These are phyloP conservation scores for Diplolepis rosae DNA, from an alignment of 2,888 invertebrate species.

Conservation along the genomic window DNA sequence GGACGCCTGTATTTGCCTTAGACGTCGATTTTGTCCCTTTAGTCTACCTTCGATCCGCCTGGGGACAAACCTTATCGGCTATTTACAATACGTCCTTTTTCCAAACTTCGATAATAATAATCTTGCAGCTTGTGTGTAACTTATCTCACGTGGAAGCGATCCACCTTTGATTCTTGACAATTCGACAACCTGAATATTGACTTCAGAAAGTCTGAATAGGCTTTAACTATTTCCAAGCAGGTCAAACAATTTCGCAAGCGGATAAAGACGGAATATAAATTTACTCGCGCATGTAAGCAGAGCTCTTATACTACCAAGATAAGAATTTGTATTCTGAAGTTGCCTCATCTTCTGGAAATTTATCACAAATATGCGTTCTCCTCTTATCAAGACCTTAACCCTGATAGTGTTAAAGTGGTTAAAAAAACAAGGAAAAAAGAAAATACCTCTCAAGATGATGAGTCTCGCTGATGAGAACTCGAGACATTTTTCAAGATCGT, in stretches of 20 bases:
- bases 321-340: not conserved
- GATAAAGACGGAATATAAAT: not conserved
- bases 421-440: not conserved
- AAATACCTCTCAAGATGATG: constrained; percentile 1
- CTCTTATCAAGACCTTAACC: not conserved
- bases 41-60: not conserved
- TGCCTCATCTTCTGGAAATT: not conserved
- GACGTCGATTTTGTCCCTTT: not conserved
- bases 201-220: not conserved
- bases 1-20: constrained; percentile 16
- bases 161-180: constrained; percentile 11
- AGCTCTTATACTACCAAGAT: not conserved
- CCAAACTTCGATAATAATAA: not conserved
- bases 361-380: constrained; percentile 2
- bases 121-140: not conserved
- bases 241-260: constrained; percentile 15
- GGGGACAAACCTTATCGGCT: not conserved
- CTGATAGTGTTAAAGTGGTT: not conserved
- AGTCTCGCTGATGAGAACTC: not conserved
- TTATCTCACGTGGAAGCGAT: not conserved
- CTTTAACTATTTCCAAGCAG: not conserved
- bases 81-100: not conserved
- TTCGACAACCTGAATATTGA: constrained; percentile 1
- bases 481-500: not conserved
- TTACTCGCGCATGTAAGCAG: not conserved